phyloP scores from a whole-genome alignment of 2,888 invertebrate genomes.

The Lepidocyrtinus sp. region DNA sequence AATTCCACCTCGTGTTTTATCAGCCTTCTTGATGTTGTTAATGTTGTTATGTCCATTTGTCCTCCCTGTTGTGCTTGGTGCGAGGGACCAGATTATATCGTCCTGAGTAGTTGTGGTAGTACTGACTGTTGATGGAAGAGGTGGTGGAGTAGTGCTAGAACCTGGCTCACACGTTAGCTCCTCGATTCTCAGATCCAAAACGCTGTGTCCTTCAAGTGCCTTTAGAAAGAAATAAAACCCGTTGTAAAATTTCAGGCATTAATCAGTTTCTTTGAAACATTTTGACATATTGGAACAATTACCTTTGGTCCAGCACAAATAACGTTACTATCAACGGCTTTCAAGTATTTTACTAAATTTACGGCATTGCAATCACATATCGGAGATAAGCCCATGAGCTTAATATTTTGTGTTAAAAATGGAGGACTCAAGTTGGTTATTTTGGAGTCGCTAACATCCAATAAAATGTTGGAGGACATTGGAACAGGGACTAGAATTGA shows the following conservation, averaged over 20 bases:
- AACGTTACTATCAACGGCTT: slow-evolving; percentile 65
- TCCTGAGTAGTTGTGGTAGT: slow-evolving; percentile 82
- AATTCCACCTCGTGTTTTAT: slow-evolving; percentile 51
- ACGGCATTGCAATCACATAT: slow-evolving; percentile 86
- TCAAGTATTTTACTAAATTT: slow-evolving; percentile 66
- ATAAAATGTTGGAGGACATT: slow-evolving; percentile 83
- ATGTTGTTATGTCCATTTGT: slow-evolving; percentile 28
- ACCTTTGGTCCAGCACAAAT: slow-evolving; percentile 75
- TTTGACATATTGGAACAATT: too few relatives aligned
- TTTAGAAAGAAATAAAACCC: too few relatives aligned
- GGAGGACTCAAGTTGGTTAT: slow-evolving; percentile 84
- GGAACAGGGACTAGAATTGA: slow-evolving; percentile 89
- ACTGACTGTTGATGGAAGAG: slow-evolving; percentile 71
- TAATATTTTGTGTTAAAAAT: slow-evolving; percentile 85
- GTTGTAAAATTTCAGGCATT: too few relatives aligned
- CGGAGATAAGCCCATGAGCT: slow-evolving; percentile 85
- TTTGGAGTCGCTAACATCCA: slow-evolving; percentile 86
- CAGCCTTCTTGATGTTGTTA: slow-evolving; percentile 53
- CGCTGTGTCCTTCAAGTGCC: slow-evolving; percentile 80
- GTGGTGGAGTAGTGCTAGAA: slow-evolving; percentile 74
- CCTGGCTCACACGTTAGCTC: slow-evolving; percentile 84
- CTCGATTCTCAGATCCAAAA: slow-evolving; percentile 85
- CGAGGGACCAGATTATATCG: slow-evolving; percentile 91
- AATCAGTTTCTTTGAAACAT: too few relatives aligned
- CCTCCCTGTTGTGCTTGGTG: slow-evolving; percentile 76